Evolutionary conservation across 1,140 invertebrate species (phyloP), one percentile per base, ranked within the genome.

Genomic region (Drosophila serrata): DNA sequence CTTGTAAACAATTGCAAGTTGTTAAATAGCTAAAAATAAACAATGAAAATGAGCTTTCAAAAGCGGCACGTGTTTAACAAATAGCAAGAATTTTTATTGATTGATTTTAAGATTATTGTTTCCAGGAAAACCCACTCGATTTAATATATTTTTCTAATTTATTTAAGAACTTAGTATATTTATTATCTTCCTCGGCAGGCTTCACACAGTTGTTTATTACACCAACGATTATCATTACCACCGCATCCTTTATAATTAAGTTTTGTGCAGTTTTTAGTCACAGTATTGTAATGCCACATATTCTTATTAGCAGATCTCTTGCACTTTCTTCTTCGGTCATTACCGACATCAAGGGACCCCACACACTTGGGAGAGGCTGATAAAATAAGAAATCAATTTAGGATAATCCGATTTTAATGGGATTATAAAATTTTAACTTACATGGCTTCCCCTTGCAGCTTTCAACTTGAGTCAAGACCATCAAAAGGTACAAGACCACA

Each of bases 141-240:
- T 19, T 2, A 19, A 33, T 12, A 33, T 6, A 19, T 35, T 53
- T 22, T 15, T 29, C 6, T 33, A 53, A 5, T 35, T 22, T 1
- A 15, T 22, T 51, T 19, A 4, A n/a, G 3, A 11, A 15, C 6
- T 8, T 19, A 49, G 11, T 2, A 7, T 7, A 33, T 49, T 2
- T 9, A 33, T 46, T n/a, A 49, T 29, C 55, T 49, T 0, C 33
- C 19, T 42, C 43, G 46, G 3, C 56, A 51, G 22, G 19, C 24
- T 31, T 65, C 13, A 35, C 77, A 79, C 39, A 37, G n/a, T 1
- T n/a, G 5, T 6, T 13, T 11, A 0, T 43, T 61, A 29, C 77
- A 79, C 48, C 77, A 79, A 7, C 77, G 77, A 65, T 79, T 79
- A 17, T 46, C 40, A 40, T 79, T 79, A 15, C 77, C 77, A 15